Evolutionary conservation across 2,888 invertebrate species (phyloP).

Genomic region (Dynastes grantii): DNA sequence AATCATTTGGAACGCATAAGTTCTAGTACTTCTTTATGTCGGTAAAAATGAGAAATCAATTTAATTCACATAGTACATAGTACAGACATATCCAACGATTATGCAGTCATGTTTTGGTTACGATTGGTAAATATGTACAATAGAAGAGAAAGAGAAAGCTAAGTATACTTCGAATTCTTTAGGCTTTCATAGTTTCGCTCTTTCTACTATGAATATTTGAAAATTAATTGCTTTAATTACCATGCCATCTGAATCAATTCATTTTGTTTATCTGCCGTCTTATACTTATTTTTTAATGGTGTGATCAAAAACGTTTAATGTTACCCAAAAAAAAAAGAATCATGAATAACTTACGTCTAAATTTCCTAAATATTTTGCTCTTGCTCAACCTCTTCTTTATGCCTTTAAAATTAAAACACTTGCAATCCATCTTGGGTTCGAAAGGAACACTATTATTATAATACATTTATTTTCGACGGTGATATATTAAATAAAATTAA

Average conservation of each 20-base stretch:
- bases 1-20: too few species aligned
- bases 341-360: constrained; percentile 42
- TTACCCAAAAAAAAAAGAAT: too few species aligned
- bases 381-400: constrained; percentile 53
- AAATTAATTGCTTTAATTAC: background rate
- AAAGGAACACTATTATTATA: constrained; percentile 6
- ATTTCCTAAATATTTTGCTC: constrained; percentile 50
- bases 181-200: too few species aligned
- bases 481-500: background rate
- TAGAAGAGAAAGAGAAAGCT: constrained; percentile 8
- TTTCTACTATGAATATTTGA: too few species aligned
- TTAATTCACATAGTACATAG: too few species aligned
- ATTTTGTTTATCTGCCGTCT: too few species aligned
- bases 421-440: constrained; percentile 47
- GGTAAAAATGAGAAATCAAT: too few species aligned
- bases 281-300: too few species aligned
- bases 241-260: too few species aligned
- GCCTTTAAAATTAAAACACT: constrained; percentile 53
- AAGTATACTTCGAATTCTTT: too few species aligned
- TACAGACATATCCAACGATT: background rate
- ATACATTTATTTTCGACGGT: background rate
- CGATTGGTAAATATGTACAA: constrained; percentile 21
- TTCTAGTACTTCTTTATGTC: too few species aligned
- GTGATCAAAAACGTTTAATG: too few species aligned
- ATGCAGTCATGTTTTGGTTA: constrained; percentile 1